Base-by-base conservation (phyloP, 2,797 vertebrate species). In the Acropternis orthonyx region DNA sequence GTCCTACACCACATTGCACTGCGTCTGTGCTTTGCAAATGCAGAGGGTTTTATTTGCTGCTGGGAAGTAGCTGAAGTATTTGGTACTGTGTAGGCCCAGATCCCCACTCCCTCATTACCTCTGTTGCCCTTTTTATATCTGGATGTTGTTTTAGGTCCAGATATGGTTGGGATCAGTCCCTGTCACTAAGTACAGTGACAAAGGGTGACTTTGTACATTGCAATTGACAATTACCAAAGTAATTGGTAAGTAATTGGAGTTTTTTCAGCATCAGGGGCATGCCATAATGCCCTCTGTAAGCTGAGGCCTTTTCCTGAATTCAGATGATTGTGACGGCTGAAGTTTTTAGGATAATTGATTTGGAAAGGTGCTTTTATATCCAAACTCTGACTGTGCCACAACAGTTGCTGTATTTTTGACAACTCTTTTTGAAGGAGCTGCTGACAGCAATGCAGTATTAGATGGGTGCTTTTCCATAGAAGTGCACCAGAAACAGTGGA, bases 11-110 rank as follows among this genome's bases (percentile, higher is more conserved):
- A 78, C 58, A 7, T 12, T 78, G 46, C 27, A 11, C 24, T 83
- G 26, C 81, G 59, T 48, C 82, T 78, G 54, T 72, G 65, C 72
- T 92, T 79, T 73, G 62, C 66, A 73, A 85, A 62, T 75, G 66
- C 44, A 54, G 61, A 80, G 27, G 18, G 85, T 79, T 88, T 76
- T 76, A 78, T 76, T 92, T 95, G 77, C 82, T 93, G 48, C n/a
- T 86, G 91, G 52, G 51, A 63, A 76, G 27, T n/a, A 65, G 34
- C 6, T 76, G 58, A 81, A n/a, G 39, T 5, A 73, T 76, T 88
- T 69, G 52, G 27, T 81, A 71, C 58, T 26, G 9, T 66, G 30
- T 75, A 76, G 66, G 55, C 43, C 66, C 75, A 66, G 28, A 30
- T 91, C 55, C 48, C 48, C 34, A 49, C 28, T 81, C 78, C 17